A percentile compares a stretch with the other conserved stretches of the same genome.
phyloP scores from a whole-genome alignment of 2,797 vertebrate genomes.

The Ataeniobius toweri region DNA sequence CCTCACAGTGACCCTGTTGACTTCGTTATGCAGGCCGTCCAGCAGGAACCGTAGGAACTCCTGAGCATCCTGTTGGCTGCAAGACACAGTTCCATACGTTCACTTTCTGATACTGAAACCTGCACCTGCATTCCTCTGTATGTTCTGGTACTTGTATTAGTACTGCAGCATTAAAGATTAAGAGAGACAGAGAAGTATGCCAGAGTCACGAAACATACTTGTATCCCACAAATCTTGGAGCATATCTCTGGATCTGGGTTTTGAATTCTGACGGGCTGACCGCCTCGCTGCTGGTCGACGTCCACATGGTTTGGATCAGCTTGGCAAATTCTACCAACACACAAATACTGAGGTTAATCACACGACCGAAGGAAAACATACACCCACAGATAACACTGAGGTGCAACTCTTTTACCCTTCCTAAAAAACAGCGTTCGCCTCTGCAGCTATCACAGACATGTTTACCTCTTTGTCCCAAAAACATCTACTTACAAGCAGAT shows the following conservation, averaged over 20 bases:
- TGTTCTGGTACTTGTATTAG: not conserved
- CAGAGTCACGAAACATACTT: constrained; percentile 82
- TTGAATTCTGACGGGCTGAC: constrained; percentile 98
- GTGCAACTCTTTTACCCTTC: not conserved
- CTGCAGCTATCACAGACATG: not conserved
- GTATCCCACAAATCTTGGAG: constrained; percentile 96
- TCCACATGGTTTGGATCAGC: constrained; percentile 96
- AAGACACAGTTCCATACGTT: constrained; percentile 5
- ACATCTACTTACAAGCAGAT: constrained; percentile 6
- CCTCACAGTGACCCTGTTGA: constrained; percentile 90
- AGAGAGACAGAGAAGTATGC: not conserved
- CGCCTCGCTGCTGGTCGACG: constrained; percentile 88
- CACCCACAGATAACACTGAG: not conserved
- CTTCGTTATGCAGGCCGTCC: constrained; percentile 95
- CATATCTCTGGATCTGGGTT: constrained; percentile 98
- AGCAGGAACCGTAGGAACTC: constrained; percentile 96
- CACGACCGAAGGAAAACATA: not conserved
- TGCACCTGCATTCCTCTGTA: not conserved
- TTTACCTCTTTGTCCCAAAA: not conserved
- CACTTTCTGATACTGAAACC: not conserved
- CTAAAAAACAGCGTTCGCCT: not conserved
- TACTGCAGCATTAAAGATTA: not conserved
- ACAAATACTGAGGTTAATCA: constrained; percentile 26
- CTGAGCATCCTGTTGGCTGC: constrained; percentile 96
- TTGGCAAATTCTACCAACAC: constrained; percentile 90